Evolutionary conservation across 2,888 invertebrate species (phyloP).

Genomic region (Matsumyia berberina): DNA sequence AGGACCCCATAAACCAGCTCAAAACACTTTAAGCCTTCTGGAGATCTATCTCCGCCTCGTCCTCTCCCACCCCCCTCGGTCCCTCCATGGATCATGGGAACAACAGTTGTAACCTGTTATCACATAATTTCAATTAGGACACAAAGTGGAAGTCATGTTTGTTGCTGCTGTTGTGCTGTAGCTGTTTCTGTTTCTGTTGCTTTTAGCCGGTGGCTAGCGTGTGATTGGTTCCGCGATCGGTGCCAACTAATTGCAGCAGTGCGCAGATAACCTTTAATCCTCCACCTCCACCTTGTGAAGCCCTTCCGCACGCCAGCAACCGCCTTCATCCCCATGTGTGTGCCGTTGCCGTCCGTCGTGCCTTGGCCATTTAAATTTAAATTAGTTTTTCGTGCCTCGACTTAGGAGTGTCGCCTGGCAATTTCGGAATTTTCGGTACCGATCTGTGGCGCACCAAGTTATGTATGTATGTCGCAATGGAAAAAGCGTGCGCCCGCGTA

Average conservation of each 20-base stretch:
- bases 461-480: conserved; percentile 37
- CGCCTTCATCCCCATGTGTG: conserved; percentile 11
- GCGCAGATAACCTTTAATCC: conserved; percentile 76
- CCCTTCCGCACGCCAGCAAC: conserved; percentile 30
- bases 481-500: conserved; percentile 73
- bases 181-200: conserved; percentile 42
- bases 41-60: conserved; percentile 33
- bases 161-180: conserved; percentile 60
- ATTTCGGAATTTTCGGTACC: conserved; percentile 72
- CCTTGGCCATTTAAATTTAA: conserved; percentile 81
- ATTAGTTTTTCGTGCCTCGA: conserved; percentile 82
- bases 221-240: conserved; percentile 76
- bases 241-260: conserved; percentile 76
- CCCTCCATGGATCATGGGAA: conserved; percentile 43
- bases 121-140: conserved; percentile 77
- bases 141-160: conserved; percentile 76
- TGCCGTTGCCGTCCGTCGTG: conserved; percentile 78
- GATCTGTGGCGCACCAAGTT: conserved; percentile 38
- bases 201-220: conserved; percentile 68
- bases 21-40: conserved; percentile 69
- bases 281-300: conserved; percentile 55
- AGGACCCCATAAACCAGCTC: conserved; percentile 74
- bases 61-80: not conserved
- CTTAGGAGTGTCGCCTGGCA: conserved; percentile 73
- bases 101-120: conserved; percentile 76